Percentiles rank a stretch among this genome's conserved stretches.
Conservation (phyloP, 2,113 vertebrate genomes). For the Puma concolor region DNA sequence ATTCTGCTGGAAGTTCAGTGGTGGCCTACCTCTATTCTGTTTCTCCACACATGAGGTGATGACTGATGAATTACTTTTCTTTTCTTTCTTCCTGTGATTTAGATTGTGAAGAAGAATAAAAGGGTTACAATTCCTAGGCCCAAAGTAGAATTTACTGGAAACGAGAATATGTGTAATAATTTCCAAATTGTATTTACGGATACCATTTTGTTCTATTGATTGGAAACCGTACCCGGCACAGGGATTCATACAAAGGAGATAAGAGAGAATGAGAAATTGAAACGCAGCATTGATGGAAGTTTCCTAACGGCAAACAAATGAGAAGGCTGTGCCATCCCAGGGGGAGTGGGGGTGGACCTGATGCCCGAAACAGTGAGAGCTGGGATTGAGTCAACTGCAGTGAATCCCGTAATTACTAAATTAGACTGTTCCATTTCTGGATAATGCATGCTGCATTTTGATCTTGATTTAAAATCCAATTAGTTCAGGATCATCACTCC, state of each 20-base stretch:
- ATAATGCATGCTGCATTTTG: constrained; percentile 71
- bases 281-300: constrained; percentile 67
- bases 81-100: constrained; percentile 3
- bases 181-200: constrained; percentile 68
- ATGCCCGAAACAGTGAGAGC: constrained; percentile 28
- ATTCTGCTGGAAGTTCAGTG: not conserved
- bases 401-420: constrained; percentile 68
- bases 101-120: constrained; percentile 47
- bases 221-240: constrained; percentile 57
- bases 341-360: constrained; percentile 37
- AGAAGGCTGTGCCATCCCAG: constrained; percentile 57
- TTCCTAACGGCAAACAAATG: constrained; percentile 67
- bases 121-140: constrained; percentile 38
- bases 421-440: constrained; percentile 75
- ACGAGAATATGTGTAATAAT: constrained; percentile 64
- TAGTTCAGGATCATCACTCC: constrained; percentile 80
- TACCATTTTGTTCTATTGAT: constrained; percentile 43
- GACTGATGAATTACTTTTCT: not conserved
- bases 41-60: not conserved
- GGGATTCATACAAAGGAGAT: constrained; percentile 54
- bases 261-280: constrained; percentile 69
- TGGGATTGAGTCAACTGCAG: constrained; percentile 57
- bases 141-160: constrained; percentile 68
- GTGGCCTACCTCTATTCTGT: not conserved
- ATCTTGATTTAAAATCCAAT: constrained; percentile 80